Base-by-base conservation (phyloP, 2,797 vertebrate genomes). In the Simalia tracyae region DNA sequence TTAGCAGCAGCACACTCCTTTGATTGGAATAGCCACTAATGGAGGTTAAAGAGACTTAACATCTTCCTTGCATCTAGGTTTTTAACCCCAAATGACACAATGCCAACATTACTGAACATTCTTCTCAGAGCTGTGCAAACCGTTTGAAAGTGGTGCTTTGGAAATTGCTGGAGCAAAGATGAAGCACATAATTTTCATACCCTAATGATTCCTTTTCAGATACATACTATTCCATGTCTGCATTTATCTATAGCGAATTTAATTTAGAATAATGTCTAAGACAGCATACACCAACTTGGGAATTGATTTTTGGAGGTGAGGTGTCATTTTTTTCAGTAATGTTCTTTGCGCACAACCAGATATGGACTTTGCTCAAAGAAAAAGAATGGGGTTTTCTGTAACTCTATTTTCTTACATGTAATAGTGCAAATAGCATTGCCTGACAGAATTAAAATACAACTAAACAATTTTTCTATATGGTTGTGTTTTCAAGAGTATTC, bases 401-500 rank as follows among this genome's bases (percentile, higher is more conserved):
- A 57, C 10, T 86, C 0, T 72, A 89, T 76, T 89, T 86, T 60
- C 31, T 72, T 72, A 26, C 61, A 22, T 31, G 36, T 19, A 54
- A 15, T 17, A 56, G 54, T 87, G 22, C 22, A 31, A 63, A 54
- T 61, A 86, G 36, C 17, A 64, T 90, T 31, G 84, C 4, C 59
- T 8, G 31, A 17, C 36, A 54, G 15, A 7, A 28, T 66, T 56
- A 85, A 64, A 61, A 61, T 2, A 54, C 50, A 54, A 54, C 50
- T 54, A 76, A 76, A 22, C 8, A 8, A 4, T 81, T 81, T 76
- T 42, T 11, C 14, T 76, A 31, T 59, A 91, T 2, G 95, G 76
- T 76, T 93, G 72, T 81, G 5, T 91, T 93, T 12, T 86, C 5
- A 84, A 93, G 81, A 89, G 8, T 93, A 89, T 84, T 92, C 93